A percentile compares a stretch with the other conserved stretches of the same genome.
Conservation (phyloP, 2,113 vertebrate species). For the Stegastes partitus region DNA sequence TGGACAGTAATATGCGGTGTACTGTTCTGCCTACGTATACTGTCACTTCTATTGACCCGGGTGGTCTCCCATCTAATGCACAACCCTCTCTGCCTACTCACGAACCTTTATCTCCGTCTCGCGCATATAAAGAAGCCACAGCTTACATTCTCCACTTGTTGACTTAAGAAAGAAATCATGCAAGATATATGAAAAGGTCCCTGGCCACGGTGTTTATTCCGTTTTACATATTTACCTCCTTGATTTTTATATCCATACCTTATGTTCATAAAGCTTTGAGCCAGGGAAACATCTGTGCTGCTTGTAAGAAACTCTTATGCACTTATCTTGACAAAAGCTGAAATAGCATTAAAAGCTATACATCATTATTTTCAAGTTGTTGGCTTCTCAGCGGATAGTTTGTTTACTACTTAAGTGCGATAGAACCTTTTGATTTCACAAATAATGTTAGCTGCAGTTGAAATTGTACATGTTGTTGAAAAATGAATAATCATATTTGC, state of each 20-base stretch:
- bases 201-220: neutral
- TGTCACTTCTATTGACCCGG: conserved; percentile 66
- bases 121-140: neutral
- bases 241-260: neutral
- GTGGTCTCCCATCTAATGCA: conserved; percentile 59
- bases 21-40: conserved; percentile 57
- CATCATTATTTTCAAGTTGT: conserved; percentile 7
- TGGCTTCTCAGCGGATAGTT: neutral
- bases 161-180: neutral
- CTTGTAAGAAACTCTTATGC: too few relatives aligned
- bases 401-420: conserved; percentile 8
- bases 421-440: neutral
- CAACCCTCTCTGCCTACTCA: conserved; percentile 46
- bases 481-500: neutral
- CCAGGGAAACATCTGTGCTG: too few relatives aligned
- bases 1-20: conserved; percentile 64
- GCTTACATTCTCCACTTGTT: neutral
- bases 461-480: neutral
- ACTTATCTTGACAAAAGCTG: neutral
- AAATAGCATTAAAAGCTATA: neutral
- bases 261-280: neutral
- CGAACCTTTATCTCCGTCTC: conserved; percentile 1
- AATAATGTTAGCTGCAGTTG: neutral
- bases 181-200: neutral
- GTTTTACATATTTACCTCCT: neutral